Conservation (phyloP, 2,113 vertebrate species). For the Fukomys damarensis region DNA sequence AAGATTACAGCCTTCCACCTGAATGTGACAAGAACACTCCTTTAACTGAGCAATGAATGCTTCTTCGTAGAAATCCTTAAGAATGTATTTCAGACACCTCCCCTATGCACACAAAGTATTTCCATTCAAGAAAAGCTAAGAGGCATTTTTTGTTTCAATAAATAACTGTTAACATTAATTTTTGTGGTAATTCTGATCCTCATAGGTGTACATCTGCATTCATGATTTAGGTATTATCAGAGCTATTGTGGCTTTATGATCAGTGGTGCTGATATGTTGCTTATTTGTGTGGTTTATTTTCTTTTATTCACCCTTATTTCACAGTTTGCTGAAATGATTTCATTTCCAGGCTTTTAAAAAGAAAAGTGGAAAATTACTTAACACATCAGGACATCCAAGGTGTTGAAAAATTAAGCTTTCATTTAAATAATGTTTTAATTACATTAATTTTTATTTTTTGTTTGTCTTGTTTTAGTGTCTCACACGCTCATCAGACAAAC, state of each 20-base stretch:
- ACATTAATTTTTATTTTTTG: slow-evolving; percentile 3
- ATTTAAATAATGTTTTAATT: slow-evolving; percentile 25
- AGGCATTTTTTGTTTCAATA: background rate
- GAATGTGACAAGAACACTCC: background rate
- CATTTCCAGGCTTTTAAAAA: background rate
- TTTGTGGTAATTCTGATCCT: background rate
- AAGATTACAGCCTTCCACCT: slow-evolving; percentile 22
- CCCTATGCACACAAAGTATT: background rate
- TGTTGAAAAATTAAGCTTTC: slow-evolving; percentile 21
- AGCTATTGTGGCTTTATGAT: slow-evolving; percentile 12
- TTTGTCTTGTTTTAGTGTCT: background rate
- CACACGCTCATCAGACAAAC: background rate
- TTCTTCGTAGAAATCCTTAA: slow-evolving; percentile 49
- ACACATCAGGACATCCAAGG: background rate
- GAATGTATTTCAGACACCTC: slow-evolving; percentile 35
- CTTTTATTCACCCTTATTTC: background rate
- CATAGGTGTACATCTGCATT: background rate
- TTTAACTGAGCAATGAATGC: background rate
- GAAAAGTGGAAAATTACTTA: slow-evolving; percentile 11
- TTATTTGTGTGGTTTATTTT: background rate
- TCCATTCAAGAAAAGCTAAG: background rate
- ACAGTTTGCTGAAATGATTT: slow-evolving; percentile 12
- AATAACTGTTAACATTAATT: background rate
- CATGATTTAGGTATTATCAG: background rate
- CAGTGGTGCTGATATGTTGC: background rate